Percentiles rank a stretch among this genome's conserved stretches.
Conservation (phyloP, 1,140 invertebrate species). For the Bombus turneri region DNA sequence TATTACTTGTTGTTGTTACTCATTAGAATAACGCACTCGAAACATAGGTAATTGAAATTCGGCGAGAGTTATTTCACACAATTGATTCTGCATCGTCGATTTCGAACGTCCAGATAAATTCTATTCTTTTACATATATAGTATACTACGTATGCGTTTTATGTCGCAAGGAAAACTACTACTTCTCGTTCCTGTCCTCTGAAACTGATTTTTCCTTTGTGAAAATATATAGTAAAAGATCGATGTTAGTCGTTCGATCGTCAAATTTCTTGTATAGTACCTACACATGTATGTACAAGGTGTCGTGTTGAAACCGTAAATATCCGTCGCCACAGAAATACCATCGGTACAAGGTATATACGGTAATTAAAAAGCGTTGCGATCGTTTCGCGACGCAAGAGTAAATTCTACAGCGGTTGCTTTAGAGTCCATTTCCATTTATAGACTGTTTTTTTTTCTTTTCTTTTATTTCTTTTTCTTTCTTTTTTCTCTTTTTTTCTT, state of each 20-base stretch:
- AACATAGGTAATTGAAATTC: constrained; percentile 67
- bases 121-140: not conserved
- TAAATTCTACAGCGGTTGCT: constrained; percentile 58
- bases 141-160: too few relatives aligned
- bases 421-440: constrained; percentile 53
- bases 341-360: constrained; percentile 42
- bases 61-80: constrained; percentile 71
- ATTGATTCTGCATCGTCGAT: constrained; percentile 38
- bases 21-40: constrained; percentile 62
- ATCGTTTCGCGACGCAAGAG: constrained; percentile 38
- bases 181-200: constrained; percentile 19
- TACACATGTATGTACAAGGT: constrained; percentile 48
- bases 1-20: constrained; percentile 60
- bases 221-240: constrained; percentile 58
- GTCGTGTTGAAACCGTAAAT: constrained; percentile 55
- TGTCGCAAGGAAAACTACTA: not conserved
- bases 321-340: constrained; percentile 56
- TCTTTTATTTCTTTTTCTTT: too few relatives aligned
- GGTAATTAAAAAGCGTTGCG: constrained; percentile 26
- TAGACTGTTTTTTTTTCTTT: constrained; percentile 34
- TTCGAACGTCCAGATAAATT: constrained; percentile 30
- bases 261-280: constrained; percentile 54
- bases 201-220: not conserved
- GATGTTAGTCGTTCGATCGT: constrained; percentile 38
- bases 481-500: not conserved